Base-by-base conservation (phyloP, 2,797 vertebrate species). In the Arctocebus calabarensis region DNA sequence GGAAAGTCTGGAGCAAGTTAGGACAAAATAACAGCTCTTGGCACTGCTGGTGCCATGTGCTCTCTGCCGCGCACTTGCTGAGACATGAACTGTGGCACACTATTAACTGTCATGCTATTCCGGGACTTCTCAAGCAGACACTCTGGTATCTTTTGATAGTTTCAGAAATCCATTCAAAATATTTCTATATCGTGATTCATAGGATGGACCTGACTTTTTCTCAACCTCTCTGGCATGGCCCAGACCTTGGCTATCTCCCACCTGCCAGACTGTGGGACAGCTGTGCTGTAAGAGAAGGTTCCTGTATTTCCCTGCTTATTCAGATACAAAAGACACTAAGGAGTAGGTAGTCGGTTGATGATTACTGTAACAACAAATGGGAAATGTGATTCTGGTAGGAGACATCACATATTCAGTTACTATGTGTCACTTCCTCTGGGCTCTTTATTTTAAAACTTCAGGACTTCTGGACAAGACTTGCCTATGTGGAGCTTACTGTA, bases 31-130 rank as follows among this genome's bases (percentile, higher is more conserved):
- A 22, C 40, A 83, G 62, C 32, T 37, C 32, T n/a, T 7, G 71
- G 59, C 29, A 0, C 57, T 17, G 66, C 32, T 2, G 29, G 25
- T 10, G 17, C 62, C 7, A 0, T 13, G 45, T 19, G 73, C 73
- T 20, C 22, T 83, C 57, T 1, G 12, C 73, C 10, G 4, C 9
- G 23, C n/a, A 4, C 68, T 61, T 11, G 25, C 68, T 1, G 20
- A 86, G 77, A 32, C 40, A 0, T 1, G 40, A 19, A 14, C 11
- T 7, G 0, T 64, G 59, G 16, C 2, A 22, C 1, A 0, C 27
- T 16, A 3, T 32, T 12, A 2, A 4, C 5, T 9, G 43, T 13
- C 5, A 3, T 43, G 71, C 62, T n/a, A 0, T 79, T 34, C 16
- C 37, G 40, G 48, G 48, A 74, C 52, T 29, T 64, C 73, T 52